Conservation (phyloP, 2,797 vertebrate species). For the Somateria mollissima region DNA sequence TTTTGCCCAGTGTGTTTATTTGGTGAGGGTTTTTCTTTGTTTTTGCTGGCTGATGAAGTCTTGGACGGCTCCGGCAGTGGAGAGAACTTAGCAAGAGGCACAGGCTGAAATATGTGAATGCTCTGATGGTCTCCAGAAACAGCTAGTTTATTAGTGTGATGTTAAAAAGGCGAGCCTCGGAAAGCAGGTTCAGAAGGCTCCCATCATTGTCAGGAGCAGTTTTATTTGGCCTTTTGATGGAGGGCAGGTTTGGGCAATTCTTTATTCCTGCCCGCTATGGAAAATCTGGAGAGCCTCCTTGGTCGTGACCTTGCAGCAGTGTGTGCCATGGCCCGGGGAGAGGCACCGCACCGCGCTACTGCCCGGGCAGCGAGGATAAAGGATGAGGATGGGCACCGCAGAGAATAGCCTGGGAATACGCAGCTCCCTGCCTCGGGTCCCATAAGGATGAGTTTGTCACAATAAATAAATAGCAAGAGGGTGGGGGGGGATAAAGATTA, state of each 20-base stretch:
- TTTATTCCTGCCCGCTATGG: background rate
- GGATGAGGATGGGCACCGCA: constrained; percentile 34
- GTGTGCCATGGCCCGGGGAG: background rate
- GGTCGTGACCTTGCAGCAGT: constrained; percentile 32
- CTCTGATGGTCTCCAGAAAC: background rate
- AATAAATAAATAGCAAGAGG: constrained; percentile 69
- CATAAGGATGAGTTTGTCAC: constrained; percentile 65
- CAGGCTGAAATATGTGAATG: background rate
- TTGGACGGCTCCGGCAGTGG: background rate
- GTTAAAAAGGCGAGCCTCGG: background rate
- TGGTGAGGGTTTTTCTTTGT: background rate
- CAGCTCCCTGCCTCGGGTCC: constrained; percentile 23
- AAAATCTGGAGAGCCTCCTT: constrained; percentile 36
- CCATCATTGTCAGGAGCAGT: background rate
- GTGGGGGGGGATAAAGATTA: constrained; percentile 52
- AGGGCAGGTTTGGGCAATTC: background rate
- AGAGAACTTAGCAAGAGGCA: background rate
- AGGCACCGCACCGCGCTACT: background rate
- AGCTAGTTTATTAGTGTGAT: fast-evolving
- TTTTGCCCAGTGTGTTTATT: background rate
- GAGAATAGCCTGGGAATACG: background rate
- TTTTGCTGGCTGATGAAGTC: background rate
- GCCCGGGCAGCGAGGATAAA: background rate
- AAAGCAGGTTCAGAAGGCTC: background rate
- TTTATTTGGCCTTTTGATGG: background rate